These are phyloP conservation scores for Apus apus DNA, from an alignment of 2,113 vertebrate species.

Conservation along the genomic window DNA sequence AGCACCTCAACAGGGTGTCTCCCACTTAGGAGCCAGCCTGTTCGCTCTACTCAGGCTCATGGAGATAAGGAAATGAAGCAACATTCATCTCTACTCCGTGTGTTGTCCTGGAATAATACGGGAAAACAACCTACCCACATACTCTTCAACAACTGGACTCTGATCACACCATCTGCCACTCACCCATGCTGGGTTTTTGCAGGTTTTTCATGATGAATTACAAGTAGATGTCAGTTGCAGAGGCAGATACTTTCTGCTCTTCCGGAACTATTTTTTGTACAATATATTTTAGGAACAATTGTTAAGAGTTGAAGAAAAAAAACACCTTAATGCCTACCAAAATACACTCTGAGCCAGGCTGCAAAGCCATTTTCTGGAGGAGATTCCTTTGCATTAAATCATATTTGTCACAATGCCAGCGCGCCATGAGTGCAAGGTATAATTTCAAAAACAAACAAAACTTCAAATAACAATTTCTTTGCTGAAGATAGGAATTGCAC, in stretches of 20 bases:
- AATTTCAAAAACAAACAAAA: conserved; percentile 58
- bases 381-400: conserved; percentile 15
- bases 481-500: conserved; percentile 31
- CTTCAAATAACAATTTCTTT: not conserved
- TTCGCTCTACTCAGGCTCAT: not conserved
- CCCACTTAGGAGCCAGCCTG: not conserved
- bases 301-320: not conserved
- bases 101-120: not conserved
- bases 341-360: not conserved
- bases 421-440: not conserved
- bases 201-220: not conserved
- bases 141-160: not conserved
- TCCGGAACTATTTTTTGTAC: not conserved
- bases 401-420: not conserved
- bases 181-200: not conserved
- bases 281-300: not conserved
- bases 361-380: not conserved
- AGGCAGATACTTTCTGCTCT: not conserved
- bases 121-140: not conserved
- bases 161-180: not conserved
- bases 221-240: not conserved
- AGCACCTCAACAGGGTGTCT: accelerated
- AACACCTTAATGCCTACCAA: not conserved
- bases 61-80: not conserved
- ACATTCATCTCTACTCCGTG: not conserved